Percentiles rank a stretch among this genome's conserved stretches.
Evolutionary conservation across 2,113 vertebrate genomes (phyloP).

Genomic region (Otus sunia): DNA sequence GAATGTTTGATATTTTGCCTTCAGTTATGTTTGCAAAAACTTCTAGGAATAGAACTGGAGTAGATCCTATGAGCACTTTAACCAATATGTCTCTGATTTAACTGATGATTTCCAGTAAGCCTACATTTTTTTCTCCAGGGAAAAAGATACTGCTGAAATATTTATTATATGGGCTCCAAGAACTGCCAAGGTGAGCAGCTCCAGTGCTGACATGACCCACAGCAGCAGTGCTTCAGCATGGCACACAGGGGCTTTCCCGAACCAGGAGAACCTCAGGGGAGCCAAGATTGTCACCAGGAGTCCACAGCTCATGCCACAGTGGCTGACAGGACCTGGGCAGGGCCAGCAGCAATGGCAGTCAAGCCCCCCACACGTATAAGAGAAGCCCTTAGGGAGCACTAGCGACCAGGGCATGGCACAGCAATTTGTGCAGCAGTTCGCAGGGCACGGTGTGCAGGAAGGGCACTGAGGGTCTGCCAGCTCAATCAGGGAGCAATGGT

Average conservation of each 20-base stretch:
- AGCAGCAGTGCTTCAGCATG: neutral
- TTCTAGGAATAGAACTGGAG: neutral
- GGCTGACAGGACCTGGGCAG: no score
- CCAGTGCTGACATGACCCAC: fast-evolving
- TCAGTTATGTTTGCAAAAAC: neutral
- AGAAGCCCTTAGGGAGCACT: neutral
- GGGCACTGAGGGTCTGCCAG: neutral
- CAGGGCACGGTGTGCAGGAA: neutral
- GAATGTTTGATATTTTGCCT: neutral
- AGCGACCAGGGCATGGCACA: neutral
- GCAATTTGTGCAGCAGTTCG: neutral
- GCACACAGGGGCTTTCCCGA: neutral
- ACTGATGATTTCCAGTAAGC: neutral
- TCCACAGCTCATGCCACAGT: neutral
- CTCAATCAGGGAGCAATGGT: neutral
- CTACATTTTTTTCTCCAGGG: neutral
- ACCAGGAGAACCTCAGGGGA: neutral
- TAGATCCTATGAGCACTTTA: neutral
- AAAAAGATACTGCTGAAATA: neutral
- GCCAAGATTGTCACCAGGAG: neutral
- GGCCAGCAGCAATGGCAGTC: neutral
- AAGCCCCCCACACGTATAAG: neutral
- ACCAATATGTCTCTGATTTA: neutral
- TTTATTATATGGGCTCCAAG: neutral
- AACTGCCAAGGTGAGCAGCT: neutral